phyloP scores from a whole-genome alignment of 2,113 vertebrate genomes.

The Periophthalmus modestus region DNA sequence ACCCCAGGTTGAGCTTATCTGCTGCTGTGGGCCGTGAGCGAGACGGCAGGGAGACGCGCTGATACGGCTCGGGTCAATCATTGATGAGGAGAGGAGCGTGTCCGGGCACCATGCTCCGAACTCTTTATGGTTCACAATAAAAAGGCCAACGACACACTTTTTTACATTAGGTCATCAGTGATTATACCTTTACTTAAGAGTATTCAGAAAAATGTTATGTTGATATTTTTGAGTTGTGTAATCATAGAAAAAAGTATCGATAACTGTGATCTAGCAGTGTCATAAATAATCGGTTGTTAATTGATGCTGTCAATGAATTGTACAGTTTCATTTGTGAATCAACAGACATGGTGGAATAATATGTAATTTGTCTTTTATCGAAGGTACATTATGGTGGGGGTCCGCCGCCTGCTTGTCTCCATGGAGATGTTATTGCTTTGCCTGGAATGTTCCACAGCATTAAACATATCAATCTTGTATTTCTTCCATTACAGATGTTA shows the following conservation, averaged over 20 bases:
- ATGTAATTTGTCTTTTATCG: no score
- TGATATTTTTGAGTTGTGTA: background rate
- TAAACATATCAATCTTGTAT: no score
- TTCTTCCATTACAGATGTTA: no score
- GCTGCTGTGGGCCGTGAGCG: slow-evolving; percentile 18
- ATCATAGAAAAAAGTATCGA: background rate
- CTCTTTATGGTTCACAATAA: slow-evolving; percentile 72
- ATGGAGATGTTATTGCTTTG: no score
- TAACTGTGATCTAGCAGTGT: background rate
- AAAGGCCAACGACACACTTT: slow-evolving; percentile 57
- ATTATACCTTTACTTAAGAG: background rate
- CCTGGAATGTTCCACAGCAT: no score
- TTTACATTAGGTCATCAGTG: slow-evolving; percentile 61
- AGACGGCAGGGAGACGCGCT: slow-evolving; percentile 31
- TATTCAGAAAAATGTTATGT: background rate
- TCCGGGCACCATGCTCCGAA: slow-evolving; percentile 55
- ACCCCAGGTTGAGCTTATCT: slow-evolving; percentile 61
- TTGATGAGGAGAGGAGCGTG: slow-evolving; percentile 63
- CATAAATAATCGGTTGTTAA: no score
- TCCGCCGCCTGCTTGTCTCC: no score
- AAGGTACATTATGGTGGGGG: no score
- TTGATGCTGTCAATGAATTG: no score
- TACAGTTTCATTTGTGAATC: no score
- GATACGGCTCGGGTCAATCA: slow-evolving; percentile 75
- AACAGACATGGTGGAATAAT: no score